Base-by-base conservation (phyloP, 2,113 vertebrate genomes). In the Pelvicachromis taeniatus region DNA sequence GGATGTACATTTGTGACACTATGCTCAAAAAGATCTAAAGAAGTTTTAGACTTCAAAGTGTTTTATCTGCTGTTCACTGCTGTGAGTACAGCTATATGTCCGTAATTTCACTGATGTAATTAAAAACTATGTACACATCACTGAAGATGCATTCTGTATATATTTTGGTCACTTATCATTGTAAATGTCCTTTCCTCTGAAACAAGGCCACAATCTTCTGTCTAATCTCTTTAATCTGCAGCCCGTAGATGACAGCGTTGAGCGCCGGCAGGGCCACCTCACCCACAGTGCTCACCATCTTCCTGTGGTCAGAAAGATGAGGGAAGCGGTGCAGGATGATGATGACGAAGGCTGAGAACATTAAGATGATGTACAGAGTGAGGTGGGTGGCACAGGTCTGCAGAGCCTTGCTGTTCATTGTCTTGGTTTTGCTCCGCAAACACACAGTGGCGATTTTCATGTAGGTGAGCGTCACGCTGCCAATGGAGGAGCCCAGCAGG, bases 361-460 rank as follows among this genome's bases (percentile, higher is more conserved):
- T 77, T 11, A 80, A n/a, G 9, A 94, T 87, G 2, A 54, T 4
- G 0, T 95, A 95, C 0, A 92, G 38, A 2, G 50, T 6, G 4
- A 95, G 87, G 6, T 96, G 95, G 33, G 93, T 95, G 91, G 86
- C 85, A 82, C 95, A 96, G 33, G 95, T 95, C 81, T 92, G 92
- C 16, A 95, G 9, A 2, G 95, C 94, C 50, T 93, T 95, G 26
- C 87, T 94, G 86, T 95, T 96, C 33, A 94, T n/a, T n/a, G 89
- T 45, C 80, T 93, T 91, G 84, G 38, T 94, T 14, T 86, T 94
- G 26, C 59, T 94, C 16, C 10, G 90, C 48, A 95, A 31, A 77
- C 95, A 96, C 4, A 93, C 84, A 0, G 80, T 40, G 1, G 88
- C 56, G 2, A 96, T 96, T 38, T 88, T 94, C 2, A 84, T 19